These are phyloP conservation scores for Yasuhikotakia modesta DNA, from an alignment of 2,797 vertebrate genomes.

Conservation along the genomic window DNA sequence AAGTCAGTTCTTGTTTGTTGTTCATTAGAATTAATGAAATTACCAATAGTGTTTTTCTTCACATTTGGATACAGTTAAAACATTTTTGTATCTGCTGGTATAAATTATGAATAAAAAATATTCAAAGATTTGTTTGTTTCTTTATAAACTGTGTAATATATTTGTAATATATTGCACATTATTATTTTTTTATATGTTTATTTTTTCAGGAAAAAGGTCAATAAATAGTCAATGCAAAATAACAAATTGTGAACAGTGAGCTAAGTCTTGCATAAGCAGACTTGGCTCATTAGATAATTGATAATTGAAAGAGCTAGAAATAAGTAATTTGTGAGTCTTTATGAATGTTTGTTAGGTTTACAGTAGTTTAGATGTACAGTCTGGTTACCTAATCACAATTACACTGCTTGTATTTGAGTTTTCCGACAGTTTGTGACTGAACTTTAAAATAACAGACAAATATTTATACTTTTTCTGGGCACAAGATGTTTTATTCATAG, in stretches of 20 bases:
- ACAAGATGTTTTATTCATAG: slow-evolving; percentile 78
- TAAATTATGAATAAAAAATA: slow-evolving; percentile 93
- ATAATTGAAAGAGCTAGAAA: not conserved
- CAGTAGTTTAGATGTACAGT: slow-evolving; percentile 54
- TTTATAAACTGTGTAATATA: too few relatives aligned
- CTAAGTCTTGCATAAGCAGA: not conserved
- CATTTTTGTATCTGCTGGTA: slow-evolving; percentile 96
- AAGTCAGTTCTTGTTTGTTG: slow-evolving; percentile 82
- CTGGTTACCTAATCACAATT: slow-evolving; percentile 67
- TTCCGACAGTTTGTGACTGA: slow-evolving; percentile 69
- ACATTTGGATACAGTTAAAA: slow-evolving; percentile 96
- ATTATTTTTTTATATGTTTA: too few relatives aligned
- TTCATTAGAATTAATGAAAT: slow-evolving; percentile 81
- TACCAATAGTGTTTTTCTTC: slow-evolving; percentile 94
- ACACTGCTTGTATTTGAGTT: slow-evolving; percentile 67
- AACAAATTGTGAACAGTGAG: not conserved
- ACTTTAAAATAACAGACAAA: slow-evolving; percentile 71
- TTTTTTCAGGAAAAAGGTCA: not conserved
- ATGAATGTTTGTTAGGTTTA: not conserved
- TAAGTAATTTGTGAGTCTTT: not conserved
- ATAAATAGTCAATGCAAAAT: not conserved
- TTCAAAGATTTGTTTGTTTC: slow-evolving; percentile 76
- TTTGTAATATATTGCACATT: too few relatives aligned
- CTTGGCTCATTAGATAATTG: too few relatives aligned
- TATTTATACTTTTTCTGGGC: slow-evolving; percentile 70